phyloP scores from a whole-genome alignment of 2,888 invertebrate species.

The Iphiclides podalirius region DNA sequence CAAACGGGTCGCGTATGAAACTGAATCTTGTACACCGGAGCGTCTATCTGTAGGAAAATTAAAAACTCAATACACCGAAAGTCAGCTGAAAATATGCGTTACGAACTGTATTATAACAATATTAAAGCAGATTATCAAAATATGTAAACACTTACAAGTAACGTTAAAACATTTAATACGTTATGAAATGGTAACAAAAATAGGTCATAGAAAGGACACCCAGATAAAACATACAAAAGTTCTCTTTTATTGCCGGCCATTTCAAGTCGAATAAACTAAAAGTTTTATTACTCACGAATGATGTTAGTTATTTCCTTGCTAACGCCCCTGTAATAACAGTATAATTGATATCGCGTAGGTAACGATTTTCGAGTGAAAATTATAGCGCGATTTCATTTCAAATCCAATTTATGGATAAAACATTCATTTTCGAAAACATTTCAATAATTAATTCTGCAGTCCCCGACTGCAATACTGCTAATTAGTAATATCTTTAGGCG shows the following conservation, averaged over 20 bases:
- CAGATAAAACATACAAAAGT: neutral
- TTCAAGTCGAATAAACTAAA: neutral
- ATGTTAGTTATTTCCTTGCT: neutral
- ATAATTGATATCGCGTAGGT: neutral
- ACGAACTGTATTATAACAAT: neutral
- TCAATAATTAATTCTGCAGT: neutral
- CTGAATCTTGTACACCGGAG: conserved; percentile 49
- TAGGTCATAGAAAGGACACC: neutral
- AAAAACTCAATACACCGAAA: conserved; percentile 30
- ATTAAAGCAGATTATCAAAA: neutral
- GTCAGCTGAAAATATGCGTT: conserved; percentile 13
- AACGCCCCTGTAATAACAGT: neutral
- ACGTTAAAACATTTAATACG: too few species aligned
- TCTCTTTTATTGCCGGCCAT: neutral
- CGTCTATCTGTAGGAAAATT: conserved; percentile 60
- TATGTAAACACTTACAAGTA: too few species aligned
- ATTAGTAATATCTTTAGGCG: conserved; percentile 2
- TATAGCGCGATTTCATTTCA: neutral
- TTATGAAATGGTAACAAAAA: neutral
- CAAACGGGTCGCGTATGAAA: conserved; percentile 43
- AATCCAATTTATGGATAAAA: neutral
- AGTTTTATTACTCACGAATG: neutral
- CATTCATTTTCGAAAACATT: neutral
- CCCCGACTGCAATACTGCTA: neutral
- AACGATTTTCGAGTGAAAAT: neutral